Base-by-base conservation (phyloP, 1,140 invertebrate species). In the Caerostris darwini region DNA sequence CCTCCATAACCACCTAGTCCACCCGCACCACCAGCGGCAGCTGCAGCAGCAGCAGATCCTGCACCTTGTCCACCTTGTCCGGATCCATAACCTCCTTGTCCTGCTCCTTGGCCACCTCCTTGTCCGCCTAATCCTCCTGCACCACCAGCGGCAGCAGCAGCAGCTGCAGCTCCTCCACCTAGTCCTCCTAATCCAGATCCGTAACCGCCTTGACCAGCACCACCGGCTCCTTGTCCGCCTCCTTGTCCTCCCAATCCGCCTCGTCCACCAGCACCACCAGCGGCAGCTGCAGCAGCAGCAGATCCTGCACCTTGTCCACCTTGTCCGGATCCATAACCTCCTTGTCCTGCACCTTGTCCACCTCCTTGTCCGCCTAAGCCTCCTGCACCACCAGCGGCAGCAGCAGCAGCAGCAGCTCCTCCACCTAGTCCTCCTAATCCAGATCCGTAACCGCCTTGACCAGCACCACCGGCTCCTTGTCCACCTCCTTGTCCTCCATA, bases 1-100 rank as follows among this genome's bases (percentile, higher is more conserved):
- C 3, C 3, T 3, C 64, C 6, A 0, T 17, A 1, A 0, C 64
- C 12, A 1, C 12, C 64, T 2, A 2, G 2, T 3, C 17, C 17
- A 0, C 64, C 67, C 2, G 67, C n/a, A 19, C 67, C 67, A 3
- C 67, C 67, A n/a, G 67, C 67, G n/a, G 67, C 67, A 3, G 67
- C n/a, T 0, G 67, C 67, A 6, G 67, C n/a, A 3, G 67, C 67
- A 0, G 67, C n/a, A 7, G 67, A n/a, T 19, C 67, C 67, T 19
- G 67, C 67, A 1, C 59, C 8, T 61, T 10, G 58, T 59, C 7
- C 10, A 59, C 58, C n/a, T 17, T 19, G 34, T 34, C 34, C 34
- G 2, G 34, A 6, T 54, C 77, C 77, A 34, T 67, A 67, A 1
- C 64, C 64, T 1, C 64, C 64, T 3, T 17, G 64, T n/a, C 64